Conservation (phyloP, 2,113 vertebrate genomes). For the Bufo gargarizans region DNA sequence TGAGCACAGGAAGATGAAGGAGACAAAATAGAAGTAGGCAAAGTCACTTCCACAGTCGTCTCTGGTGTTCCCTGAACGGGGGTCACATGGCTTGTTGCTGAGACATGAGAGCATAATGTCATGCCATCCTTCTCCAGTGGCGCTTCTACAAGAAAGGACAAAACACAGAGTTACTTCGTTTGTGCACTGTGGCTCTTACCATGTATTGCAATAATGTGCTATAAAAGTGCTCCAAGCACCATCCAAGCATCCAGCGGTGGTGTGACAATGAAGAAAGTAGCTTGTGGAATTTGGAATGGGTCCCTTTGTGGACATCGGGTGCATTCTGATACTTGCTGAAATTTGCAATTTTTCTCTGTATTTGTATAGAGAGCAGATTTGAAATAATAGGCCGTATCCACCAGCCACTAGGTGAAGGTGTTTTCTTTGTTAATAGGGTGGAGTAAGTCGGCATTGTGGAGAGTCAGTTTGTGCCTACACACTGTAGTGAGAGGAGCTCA, state of each 20-base stretch:
- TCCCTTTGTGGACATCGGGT: too few relatives aligned
- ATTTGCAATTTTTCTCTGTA: too few relatives aligned
- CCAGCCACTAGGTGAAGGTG: too few relatives aligned
- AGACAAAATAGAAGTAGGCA: slow-evolving; percentile 97
- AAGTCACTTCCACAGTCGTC: slow-evolving; percentile 93
- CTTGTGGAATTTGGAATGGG: neutral
- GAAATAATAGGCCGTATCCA: too few relatives aligned
- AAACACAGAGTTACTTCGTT: neutral
- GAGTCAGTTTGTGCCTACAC: too few relatives aligned
- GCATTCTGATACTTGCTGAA: too few relatives aligned
- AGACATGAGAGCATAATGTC: slow-evolving; percentile 96
- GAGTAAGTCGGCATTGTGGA: too few relatives aligned
- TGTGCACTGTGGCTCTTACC: neutral
- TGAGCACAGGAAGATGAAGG: slow-evolving; percentile 97
- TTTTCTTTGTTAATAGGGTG: too few relatives aligned
- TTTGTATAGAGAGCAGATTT: too few relatives aligned
- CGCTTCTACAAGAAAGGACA: slow-evolving; percentile 76
- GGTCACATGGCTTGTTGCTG: slow-evolving; percentile 82
- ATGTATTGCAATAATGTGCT: neutral
- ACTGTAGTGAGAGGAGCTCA: too few relatives aligned
- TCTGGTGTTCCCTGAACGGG: slow-evolving; percentile 71
- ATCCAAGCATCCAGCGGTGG: neutral
- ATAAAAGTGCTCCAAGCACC: neutral
- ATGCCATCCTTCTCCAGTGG: slow-evolving; percentile 94
- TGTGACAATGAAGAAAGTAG: neutral